Percentiles rank a stretch among this genome's conserved stretches.
phyloP scores from a whole-genome alignment of 2,113 vertebrate species.

The Suricata suricatta region DNA sequence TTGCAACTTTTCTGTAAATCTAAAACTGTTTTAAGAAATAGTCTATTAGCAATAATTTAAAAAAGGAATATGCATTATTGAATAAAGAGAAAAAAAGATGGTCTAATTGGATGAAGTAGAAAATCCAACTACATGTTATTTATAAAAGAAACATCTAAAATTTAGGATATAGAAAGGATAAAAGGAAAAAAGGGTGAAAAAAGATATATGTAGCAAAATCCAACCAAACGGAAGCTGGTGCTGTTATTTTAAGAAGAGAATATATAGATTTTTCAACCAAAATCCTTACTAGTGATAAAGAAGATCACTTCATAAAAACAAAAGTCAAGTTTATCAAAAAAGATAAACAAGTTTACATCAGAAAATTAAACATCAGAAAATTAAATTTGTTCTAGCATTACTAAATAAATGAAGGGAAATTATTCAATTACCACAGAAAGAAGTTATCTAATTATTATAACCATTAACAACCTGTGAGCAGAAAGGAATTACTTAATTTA shows the following conservation, averaged over 20 bases:
- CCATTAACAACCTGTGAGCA: neutral
- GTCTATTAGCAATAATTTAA: neutral
- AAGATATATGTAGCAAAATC: neutral
- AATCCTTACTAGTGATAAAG: neutral
- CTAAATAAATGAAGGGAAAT: conserved; percentile 15
- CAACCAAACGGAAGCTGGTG: neutral
- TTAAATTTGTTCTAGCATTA: conserved; percentile 25
- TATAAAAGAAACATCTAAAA: conserved; percentile 10
- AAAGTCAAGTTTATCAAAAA: neutral
- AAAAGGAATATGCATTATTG: neutral
- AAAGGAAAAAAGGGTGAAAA: neutral
- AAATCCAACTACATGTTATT: neutral
- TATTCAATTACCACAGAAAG: neutral
- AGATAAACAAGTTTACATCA: neutral
- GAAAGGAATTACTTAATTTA: conserved; percentile 31
- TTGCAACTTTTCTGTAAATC: conserved; percentile 5
- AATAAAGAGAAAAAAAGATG: neutral
- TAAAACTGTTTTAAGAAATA: neutral
- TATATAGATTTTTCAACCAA: neutral
- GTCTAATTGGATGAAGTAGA: neutral
- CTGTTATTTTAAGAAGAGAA: conserved; percentile 39
- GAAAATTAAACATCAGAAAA: conserved; percentile 17
- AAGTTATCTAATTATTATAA: neutral
- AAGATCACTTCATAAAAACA: neutral
- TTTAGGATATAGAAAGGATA: neutral